Conservation (phyloP, 1,140 invertebrate genomes). For the Drosophila cardini region DNA sequence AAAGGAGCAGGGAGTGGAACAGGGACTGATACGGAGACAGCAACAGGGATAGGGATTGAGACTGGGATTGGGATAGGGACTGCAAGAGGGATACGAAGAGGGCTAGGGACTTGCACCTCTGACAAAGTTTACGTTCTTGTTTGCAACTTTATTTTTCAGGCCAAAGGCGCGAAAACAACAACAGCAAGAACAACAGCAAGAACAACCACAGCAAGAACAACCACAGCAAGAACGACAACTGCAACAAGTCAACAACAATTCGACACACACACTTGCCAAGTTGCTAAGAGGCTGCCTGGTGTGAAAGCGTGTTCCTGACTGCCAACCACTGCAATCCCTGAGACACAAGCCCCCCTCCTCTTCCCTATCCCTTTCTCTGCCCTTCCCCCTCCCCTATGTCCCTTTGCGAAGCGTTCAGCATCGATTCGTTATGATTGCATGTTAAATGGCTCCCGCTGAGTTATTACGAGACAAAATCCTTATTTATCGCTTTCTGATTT, state of each 20-base stretch:
- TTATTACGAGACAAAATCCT: conserved; percentile 85
- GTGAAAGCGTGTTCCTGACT: conserved; percentile 72
- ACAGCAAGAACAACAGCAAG: conserved; percentile 34
- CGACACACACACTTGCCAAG: conserved; percentile 72
- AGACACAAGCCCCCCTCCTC: not conserved
- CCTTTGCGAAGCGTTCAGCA: conserved; percentile 74
- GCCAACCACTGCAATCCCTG: conserved; percentile 16
- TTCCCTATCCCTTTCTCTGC: not conserved
- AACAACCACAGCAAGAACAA: conserved; percentile 23
- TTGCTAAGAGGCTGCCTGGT: conserved; percentile 65
- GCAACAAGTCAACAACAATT: conserved; percentile 80
- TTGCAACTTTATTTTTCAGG: conserved; percentile 77
- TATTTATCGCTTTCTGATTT: conserved; percentile 85
- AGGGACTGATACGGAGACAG: too few species aligned
- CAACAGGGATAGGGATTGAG: too few species aligned
- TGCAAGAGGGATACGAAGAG: conserved; percentile 7
- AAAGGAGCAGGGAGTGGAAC: too few species aligned
- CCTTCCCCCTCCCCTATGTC: not conserved
- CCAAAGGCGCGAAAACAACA: conserved; percentile 60
- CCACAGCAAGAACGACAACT: conserved; percentile 62
- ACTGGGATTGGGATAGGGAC: too few species aligned
- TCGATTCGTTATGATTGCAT: conserved; percentile 85
- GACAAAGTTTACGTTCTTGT: conserved; percentile 40
- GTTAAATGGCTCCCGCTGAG: conserved; percentile 85
- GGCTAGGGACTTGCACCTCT: conserved; percentile 19